Conservation (phyloP, 1,140 invertebrate species). For the Cryptotermes secundus region DNA sequence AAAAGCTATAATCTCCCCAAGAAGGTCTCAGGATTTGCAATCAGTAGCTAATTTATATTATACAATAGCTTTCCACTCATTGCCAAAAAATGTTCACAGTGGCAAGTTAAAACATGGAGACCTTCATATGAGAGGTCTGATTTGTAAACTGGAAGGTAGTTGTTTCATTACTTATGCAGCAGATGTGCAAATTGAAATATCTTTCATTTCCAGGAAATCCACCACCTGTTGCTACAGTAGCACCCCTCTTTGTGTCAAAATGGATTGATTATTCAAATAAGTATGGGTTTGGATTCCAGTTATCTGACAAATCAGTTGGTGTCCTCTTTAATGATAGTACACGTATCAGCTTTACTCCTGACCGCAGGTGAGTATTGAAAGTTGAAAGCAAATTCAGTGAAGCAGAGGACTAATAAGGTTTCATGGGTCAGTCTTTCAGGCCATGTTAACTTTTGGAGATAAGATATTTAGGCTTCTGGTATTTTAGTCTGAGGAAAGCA, state of each 20-base stretch:
- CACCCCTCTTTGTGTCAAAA: conserved; percentile 69
- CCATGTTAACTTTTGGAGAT: too few relatives aligned
- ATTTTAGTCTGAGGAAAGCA: too few relatives aligned
- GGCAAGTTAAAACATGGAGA: background rate
- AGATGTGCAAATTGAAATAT: background rate
- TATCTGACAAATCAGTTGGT: conserved; percentile 67
- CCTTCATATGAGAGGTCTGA: background rate
- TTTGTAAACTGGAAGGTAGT: background rate
- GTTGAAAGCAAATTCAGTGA: too few relatives aligned
- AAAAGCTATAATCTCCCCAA: too few relatives aligned
- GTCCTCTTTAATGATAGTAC: conserved; percentile 70
- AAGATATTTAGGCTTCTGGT: too few relatives aligned
- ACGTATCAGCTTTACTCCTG: conserved; percentile 59
- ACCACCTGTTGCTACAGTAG: conserved; percentile 52
- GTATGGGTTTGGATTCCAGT: conserved; percentile 70
- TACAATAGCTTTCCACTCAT: too few relatives aligned
- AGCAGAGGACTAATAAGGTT: too few relatives aligned
- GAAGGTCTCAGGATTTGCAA: too few relatives aligned
- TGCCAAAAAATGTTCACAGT: background rate
- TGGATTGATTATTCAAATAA: conserved; percentile 79
- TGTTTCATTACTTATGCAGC: background rate
- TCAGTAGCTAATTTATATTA: too few relatives aligned
- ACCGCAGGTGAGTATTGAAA: conserved; percentile 56
- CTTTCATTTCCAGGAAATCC: conserved; percentile 31
- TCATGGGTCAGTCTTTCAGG: too few relatives aligned